Evolutionary conservation across 2,113 vertebrate genomes (phyloP).

Genomic region (Reinhardtius hippoglossoides): DNA sequence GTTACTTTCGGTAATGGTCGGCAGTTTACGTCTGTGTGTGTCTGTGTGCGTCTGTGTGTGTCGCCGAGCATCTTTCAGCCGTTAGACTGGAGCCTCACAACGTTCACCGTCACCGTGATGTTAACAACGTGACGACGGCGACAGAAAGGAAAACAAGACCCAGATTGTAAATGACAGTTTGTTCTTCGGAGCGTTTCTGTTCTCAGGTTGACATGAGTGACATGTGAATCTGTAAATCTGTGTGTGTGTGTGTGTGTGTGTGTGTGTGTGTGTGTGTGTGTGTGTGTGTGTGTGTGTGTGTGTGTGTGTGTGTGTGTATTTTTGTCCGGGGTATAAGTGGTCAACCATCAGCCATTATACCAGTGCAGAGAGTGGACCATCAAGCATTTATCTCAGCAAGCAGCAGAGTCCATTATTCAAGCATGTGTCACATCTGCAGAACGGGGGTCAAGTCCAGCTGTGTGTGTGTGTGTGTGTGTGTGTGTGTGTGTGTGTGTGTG

Average conservation of each 20-base stretch:
- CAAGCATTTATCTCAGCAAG: slow-evolving; percentile 65
- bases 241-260: neutral
- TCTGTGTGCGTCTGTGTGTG: too few relatives aligned
- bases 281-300: slow-evolving; percentile 3
- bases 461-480: slow-evolving; percentile 28
- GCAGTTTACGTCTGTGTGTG: too few relatives aligned
- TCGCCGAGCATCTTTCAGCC: neutral
- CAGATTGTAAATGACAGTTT: neutral
- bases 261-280: neutral
- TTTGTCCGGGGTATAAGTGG: neutral
- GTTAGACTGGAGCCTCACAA: too few relatives aligned
- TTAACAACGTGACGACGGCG: too few relatives aligned
- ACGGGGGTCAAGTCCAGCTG: slow-evolving; percentile 30
- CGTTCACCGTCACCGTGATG: too few relatives aligned
- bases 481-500: neutral
- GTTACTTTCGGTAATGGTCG: neutral
- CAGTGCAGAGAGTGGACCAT: slow-evolving; percentile 49
- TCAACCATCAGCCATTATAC: slow-evolving; percentile 33
- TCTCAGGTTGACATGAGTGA: neutral
- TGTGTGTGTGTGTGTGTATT: slow-evolving; percentile 18
- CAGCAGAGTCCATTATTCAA: slow-evolving; percentile 61
- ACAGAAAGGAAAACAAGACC: too few relatives aligned
- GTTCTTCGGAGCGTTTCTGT: neutral
- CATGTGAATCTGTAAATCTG: neutral
- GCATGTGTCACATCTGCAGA: slow-evolving; percentile 56